Evolutionary conservation across 2,113 vertebrate species (phyloP).

Genomic region (Lipophrys pholis): DNA sequence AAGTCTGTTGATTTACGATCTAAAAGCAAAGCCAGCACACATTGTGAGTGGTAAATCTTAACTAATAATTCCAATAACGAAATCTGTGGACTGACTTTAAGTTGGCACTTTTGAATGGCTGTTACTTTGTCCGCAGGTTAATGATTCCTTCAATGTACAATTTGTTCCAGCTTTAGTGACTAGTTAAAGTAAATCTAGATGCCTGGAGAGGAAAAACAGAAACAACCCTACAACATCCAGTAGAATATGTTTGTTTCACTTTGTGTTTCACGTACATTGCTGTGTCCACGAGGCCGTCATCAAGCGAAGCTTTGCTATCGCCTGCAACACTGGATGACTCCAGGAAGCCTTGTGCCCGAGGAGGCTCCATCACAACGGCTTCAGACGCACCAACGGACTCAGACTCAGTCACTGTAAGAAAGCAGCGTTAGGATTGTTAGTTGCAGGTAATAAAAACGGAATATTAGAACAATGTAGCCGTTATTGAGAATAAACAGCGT

Average conservation of each 20-base stretch:
- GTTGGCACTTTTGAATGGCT: too few species aligned
- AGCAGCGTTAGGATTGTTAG: not conserved
- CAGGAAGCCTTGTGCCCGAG: conserved; percentile 21
- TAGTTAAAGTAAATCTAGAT: not conserved
- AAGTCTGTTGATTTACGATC: too few species aligned
- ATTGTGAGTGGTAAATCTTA: too few species aligned
- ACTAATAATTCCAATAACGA: too few species aligned
- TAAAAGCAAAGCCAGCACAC: too few species aligned
- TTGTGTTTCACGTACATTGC: conserved; percentile 76
- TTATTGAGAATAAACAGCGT: not conserved
- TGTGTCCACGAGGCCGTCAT: conserved; percentile 55
- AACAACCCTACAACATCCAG: not conserved
- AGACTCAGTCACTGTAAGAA: conserved; percentile 80
- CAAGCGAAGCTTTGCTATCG: conserved; percentile 36
- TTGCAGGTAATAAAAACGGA: not conserved
- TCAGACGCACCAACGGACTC: conserved; percentile 74
- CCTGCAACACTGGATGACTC: conserved; percentile 45
- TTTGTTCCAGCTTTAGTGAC: too few species aligned
- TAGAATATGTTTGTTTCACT: not conserved
- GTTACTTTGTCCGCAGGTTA: too few species aligned
- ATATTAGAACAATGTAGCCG: not conserved
- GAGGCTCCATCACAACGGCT: conserved; percentile 67
- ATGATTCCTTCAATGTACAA: too few species aligned
- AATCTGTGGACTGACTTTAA: too few species aligned
- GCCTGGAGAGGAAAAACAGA: not conserved